Evolutionary conservation across 2,888 invertebrate genomes (phyloP).

Genomic region (Drosophila lacicola): DNA sequence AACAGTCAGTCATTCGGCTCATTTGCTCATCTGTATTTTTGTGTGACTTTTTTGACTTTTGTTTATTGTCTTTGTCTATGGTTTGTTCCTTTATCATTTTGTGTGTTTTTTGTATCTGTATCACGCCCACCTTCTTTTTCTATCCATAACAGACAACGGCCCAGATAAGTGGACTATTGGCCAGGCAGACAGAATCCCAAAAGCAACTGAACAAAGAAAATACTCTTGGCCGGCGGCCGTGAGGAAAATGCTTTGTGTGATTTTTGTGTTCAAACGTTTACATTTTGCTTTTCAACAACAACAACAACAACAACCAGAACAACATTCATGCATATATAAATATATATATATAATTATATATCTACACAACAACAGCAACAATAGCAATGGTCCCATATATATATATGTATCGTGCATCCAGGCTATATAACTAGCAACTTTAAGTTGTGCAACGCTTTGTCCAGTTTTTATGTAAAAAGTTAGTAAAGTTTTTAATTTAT

Average conservation of each 20-base stretch:
- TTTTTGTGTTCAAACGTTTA: conserved; percentile 79
- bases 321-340: conserved; percentile 22
- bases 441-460: conserved; percentile 76
- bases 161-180: conserved; percentile 83
- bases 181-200: conserved; percentile 62
- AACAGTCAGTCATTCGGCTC: conserved; percentile 53
- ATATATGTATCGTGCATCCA: conserved; percentile 39
- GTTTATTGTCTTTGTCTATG: conserved; percentile 30
- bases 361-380: conserved; percentile 26
- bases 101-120: conserved; percentile 66
- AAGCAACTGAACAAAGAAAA: conserved; percentile 78
- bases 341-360: conserved; percentile 13
- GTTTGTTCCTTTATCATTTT: conserved; percentile 41
- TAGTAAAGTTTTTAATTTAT: conserved; percentile 60
- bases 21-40: conserved; percentile 48
- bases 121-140: conserved; percentile 57
- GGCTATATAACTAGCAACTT: conserved; percentile 60
- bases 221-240: conserved; percentile 63
- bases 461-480: conserved; percentile 77
- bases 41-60: conserved; percentile 56
- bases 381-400: conserved; percentile 48
- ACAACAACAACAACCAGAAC: conserved; percentile 26
- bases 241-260: conserved; percentile 76
- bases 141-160: conserved; percentile 83
- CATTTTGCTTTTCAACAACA: conserved; percentile 68